These are phyloP conservation scores for Magallana angulata DNA, from an alignment of 1,140 invertebrate genomes.

Conservation along the genomic window DNA sequence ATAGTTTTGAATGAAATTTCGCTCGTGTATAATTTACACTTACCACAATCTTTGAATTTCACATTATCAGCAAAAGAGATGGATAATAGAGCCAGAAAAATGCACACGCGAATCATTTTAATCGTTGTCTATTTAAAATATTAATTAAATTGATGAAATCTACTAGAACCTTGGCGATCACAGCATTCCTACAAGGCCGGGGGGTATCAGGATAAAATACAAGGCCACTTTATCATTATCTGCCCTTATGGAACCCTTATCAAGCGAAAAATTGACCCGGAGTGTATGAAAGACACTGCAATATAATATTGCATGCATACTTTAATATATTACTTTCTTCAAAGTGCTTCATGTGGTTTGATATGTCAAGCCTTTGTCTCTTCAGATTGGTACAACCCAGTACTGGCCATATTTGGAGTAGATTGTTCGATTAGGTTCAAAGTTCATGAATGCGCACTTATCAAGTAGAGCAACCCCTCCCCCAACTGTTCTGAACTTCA, in stretches of 20 bases:
- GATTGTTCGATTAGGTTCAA: conserved; percentile 1
- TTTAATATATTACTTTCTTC: too few relatives aligned
- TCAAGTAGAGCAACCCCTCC: too few relatives aligned
- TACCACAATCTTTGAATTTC: conserved; percentile 46
- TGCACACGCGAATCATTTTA: neutral
- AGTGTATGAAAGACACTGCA: too few relatives aligned
- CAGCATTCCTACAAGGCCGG: neutral
- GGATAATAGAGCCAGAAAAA: neutral
- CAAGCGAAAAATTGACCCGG: too few relatives aligned
- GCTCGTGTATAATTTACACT: neutral
- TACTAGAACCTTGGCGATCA: neutral
- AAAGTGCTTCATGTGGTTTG: too few relatives aligned
- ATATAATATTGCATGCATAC: too few relatives aligned
- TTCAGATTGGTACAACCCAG: neutral
- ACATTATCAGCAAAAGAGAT: conserved; percentile 4
- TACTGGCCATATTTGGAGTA: neutral
- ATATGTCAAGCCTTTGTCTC: neutral
- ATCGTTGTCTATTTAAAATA: neutral
- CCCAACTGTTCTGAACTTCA: too few relatives aligned
- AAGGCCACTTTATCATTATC: too few relatives aligned
- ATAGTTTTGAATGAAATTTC: too few relatives aligned
- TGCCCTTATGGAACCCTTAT: too few relatives aligned
- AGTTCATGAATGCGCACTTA: neutral
- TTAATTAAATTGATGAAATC: neutral
- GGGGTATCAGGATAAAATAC: neutral